Conservation (phyloP, 2,113 vertebrate genomes). For the Cyprinodon variegatus region DNA sequence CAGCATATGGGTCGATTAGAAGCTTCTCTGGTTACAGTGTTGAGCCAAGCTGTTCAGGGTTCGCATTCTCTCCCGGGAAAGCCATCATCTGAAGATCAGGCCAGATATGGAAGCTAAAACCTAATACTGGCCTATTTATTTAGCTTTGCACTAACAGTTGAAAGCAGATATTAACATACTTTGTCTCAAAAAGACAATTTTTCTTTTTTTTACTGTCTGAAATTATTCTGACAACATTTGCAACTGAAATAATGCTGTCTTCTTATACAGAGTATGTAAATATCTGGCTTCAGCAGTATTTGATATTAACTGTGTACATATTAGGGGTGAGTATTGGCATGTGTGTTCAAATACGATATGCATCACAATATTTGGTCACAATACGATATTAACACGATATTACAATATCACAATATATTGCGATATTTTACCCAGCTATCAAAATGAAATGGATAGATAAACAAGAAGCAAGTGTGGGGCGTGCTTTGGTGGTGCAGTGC, state of each 20-base stretch:
- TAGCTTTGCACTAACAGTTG: background rate
- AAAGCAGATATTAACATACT: background rate
- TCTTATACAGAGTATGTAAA: background rate
- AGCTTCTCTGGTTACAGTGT: conserved; percentile 26
- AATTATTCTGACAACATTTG: background rate
- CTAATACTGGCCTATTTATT: background rate
- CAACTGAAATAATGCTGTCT: too few species aligned
- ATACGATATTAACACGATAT: too few species aligned
- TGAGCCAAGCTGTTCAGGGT: conserved; percentile 19
- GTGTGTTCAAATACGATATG: too few species aligned
- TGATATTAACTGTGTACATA: background rate
- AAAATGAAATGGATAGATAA: too few species aligned
- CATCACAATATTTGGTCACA: too few species aligned
- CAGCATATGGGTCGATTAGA: conserved; percentile 52
- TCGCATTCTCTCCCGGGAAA: conserved; percentile 13
- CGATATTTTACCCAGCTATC: too few species aligned
- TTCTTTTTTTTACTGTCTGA: background rate
- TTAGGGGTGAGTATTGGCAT: too few species aligned
- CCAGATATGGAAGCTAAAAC: conserved; percentile 1
- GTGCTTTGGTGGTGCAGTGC: too few species aligned
- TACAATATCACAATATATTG: too few species aligned
- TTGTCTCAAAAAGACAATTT: background rate
- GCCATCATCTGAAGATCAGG: conserved; percentile 12
- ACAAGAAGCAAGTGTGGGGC: too few species aligned
- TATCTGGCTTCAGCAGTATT: background rate